Conservation (phyloP, 1,140 invertebrate species). For the Sminthurinus signatus region DNA sequence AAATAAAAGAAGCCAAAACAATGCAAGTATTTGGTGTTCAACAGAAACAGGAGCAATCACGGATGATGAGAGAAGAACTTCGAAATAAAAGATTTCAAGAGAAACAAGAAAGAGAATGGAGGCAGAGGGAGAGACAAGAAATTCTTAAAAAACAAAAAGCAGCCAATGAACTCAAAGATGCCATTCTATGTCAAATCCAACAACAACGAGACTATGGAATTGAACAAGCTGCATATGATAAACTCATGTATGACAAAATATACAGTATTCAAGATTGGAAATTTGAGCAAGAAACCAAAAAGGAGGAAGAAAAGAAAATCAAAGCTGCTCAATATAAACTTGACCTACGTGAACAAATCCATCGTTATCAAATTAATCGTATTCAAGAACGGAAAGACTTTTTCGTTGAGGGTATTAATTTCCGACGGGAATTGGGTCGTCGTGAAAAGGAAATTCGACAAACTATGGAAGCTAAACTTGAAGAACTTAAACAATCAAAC, state of each 20-base stretch:
- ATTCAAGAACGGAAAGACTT: conserved; percentile 34
- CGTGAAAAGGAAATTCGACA: conserved; percentile 26
- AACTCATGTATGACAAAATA: conserved; percentile 29
- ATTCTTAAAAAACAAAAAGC: conserved; percentile 18
- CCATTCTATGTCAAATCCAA: conserved; percentile 32
- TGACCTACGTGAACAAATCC: conserved; percentile 37
- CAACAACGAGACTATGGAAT: conserved; percentile 17
- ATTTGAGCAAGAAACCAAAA: conserved; percentile 27
- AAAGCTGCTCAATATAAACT: conserved; percentile 32
- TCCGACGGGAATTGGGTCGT: conserved; percentile 10
- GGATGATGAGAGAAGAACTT: conserved; percentile 32
- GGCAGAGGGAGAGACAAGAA: conserved; percentile 23
- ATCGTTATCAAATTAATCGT: conserved; percentile 27
- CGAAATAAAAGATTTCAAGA: conserved; percentile 31
- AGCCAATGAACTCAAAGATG: conserved; percentile 19
- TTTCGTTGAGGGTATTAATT: conserved; percentile 35
- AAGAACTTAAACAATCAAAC: conserved; percentile 28
- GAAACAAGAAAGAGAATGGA: conserved; percentile 37
- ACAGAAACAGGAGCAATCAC: conserved; percentile 22
- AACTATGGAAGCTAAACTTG: conserved; percentile 35
- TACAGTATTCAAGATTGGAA: conserved; percentile 22
- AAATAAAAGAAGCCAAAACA: conserved; percentile 20
- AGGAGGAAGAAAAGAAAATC: conserved; percentile 22
- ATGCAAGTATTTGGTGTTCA: conserved; percentile 18
- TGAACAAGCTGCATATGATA: conserved; percentile 34